Evolutionary conservation across 2,888 invertebrate species (phyloP).

Genomic region (Ichneumoninae sp.): DNA sequence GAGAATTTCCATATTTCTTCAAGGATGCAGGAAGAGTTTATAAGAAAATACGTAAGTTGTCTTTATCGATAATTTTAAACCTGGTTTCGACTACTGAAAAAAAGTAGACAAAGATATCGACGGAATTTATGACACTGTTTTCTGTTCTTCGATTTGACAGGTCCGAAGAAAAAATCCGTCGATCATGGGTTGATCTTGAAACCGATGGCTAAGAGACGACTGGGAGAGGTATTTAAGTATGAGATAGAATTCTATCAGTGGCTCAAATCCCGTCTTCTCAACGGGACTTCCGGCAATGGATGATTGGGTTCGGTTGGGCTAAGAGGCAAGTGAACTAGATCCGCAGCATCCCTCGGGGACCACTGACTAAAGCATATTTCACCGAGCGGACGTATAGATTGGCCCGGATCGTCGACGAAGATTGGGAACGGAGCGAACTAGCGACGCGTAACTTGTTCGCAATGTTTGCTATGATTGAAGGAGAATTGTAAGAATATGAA

Average conservation of each 20-base stretch:
- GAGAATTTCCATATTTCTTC: conserved; percentile 86
- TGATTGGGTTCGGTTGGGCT: conserved; percentile 61
- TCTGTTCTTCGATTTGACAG: conserved; percentile 76
- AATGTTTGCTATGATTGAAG: not conserved
- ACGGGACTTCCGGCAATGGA: conserved; percentile 74
- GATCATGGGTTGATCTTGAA: conserved; percentile 57
- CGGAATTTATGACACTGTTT: not conserved
- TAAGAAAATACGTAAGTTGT: conserved; percentile 84
- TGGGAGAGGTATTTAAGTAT: conserved; percentile 82
- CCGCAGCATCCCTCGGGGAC: not conserved
- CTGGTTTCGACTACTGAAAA: not conserved
- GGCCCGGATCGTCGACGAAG: conserved; percentile 1
- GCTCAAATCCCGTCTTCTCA: conserved; percentile 85
- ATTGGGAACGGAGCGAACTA: not conserved
- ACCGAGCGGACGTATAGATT: conserved; percentile 8
- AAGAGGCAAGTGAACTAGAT: conserved; percentile 21
- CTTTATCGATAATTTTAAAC: not conserved
- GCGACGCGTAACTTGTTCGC: not conserved
- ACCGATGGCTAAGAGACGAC: conserved; percentile 68
- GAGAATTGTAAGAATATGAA: not conserved
- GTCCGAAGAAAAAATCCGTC: conserved; percentile 80
- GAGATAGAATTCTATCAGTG: conserved; percentile 87
- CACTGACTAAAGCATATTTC: not conserved
- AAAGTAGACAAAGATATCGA: not conserved
- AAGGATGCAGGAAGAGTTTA: conserved; percentile 85